Conservation (phyloP, 2,888 invertebrate genomes). For the Parnassius orleans region DNA sequence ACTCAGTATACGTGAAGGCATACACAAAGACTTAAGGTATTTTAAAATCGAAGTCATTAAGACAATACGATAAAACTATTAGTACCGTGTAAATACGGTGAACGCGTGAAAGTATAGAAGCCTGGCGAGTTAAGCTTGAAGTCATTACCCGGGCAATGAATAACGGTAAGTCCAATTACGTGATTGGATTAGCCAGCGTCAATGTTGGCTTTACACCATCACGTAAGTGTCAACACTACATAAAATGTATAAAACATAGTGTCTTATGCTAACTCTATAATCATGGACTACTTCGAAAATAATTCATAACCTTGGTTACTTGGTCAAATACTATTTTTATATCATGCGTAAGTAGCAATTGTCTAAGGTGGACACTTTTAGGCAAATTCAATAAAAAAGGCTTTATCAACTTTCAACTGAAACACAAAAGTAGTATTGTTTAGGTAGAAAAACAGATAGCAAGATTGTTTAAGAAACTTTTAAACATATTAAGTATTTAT, state of each 20-base stretch:
- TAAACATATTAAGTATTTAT: too few species aligned
- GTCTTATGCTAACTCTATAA: too few species aligned
- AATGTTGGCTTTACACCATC: slow-evolving; percentile 51
- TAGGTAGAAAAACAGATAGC: too few species aligned
- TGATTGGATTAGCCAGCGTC: slow-evolving; percentile 67
- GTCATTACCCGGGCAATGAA: slow-evolving; percentile 71
- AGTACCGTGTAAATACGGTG: slow-evolving; percentile 13
- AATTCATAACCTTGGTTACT: background rate
- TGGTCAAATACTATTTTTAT: background rate
- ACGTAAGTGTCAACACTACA: slow-evolving; percentile 13
- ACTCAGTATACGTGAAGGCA: too few species aligned
- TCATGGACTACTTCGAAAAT: too few species aligned
- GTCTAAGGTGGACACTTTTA: background rate
- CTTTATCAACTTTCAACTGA: too few species aligned
- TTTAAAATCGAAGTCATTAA: background rate
- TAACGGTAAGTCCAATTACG: slow-evolving; percentile 73
- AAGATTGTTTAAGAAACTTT: too few species aligned
- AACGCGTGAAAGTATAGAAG: slow-evolving; percentile 38
- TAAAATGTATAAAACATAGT: background rate
- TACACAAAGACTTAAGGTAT: too few species aligned
- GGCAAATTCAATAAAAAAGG: too few species aligned
- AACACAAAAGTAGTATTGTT: too few species aligned
- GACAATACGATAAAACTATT: slow-evolving; percentile 12
- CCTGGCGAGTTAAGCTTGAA: slow-evolving; percentile 48
- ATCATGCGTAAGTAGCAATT: background rate